Evolutionary conservation across 2,797 vertebrate species (phyloP).

Genomic region (Acanthornis magna): DNA sequence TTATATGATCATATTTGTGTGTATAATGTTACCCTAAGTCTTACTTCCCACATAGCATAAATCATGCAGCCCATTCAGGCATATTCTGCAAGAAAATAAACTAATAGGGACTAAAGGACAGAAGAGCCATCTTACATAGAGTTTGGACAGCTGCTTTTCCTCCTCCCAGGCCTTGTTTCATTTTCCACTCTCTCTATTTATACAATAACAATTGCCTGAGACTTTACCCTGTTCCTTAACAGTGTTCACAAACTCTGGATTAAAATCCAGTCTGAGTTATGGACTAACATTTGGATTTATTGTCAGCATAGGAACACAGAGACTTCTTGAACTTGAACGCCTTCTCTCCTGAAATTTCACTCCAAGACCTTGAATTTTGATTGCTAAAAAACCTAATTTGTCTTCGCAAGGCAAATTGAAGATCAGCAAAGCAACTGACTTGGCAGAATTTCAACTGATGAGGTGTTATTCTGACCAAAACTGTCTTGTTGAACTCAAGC

Average conservation of each 20-base stretch:
- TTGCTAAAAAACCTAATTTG: not conserved
- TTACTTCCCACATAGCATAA: not conserved
- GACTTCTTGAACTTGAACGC: not conserved
- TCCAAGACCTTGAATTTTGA: not conserved
- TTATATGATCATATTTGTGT: not conserved
- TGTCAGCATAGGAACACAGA: not conserved
- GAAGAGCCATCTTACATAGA: not conserved
- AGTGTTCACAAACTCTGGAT: not conserved
- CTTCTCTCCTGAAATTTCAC: not conserved
- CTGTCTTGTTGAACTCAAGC: not conserved
- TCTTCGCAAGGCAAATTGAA: not conserved
- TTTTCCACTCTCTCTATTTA: not conserved
- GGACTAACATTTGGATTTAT: not conserved
- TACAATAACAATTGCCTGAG: not conserved
- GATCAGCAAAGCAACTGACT: not conserved
- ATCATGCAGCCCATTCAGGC: not conserved
- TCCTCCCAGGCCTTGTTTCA: not conserved
- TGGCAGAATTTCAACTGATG: not conserved
- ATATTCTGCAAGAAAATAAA: not conserved
- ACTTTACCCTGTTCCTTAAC: not conserved
- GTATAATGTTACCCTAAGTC: not conserved
- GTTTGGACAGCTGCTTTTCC: not conserved
- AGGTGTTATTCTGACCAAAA: not conserved
- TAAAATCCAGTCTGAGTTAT: not conserved
- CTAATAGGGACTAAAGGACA: not conserved